These are phyloP conservation scores for Okamejei kenojei DNA, from an alignment of 2,797 vertebrate species.

Conservation along the genomic window DNA sequence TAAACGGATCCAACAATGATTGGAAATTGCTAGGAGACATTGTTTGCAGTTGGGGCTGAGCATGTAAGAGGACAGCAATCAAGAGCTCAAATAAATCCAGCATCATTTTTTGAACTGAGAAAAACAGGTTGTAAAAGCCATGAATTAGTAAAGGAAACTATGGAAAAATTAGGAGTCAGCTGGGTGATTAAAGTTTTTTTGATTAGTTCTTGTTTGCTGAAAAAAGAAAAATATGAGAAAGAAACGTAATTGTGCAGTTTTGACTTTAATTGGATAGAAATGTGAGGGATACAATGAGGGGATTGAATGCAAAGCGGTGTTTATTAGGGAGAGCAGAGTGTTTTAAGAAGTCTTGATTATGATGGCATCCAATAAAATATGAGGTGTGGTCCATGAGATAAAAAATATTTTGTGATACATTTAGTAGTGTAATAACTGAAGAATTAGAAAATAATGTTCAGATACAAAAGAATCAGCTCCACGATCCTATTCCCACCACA, in stretches of 20 bases:
- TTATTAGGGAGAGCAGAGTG: not conserved
- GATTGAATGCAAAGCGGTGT: not conserved
- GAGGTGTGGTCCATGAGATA: not conserved
- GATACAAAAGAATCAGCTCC: not conserved
- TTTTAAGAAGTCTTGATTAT: not conserved
- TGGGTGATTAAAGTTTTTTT: not conserved
- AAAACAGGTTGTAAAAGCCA: not conserved
- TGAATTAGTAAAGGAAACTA: not conserved
- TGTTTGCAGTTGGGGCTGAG: not conserved
- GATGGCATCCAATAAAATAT: not conserved
- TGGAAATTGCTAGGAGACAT: constrained; percentile 8
- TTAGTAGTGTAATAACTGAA: not conserved
- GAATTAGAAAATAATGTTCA: not conserved
- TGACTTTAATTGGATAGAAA: not conserved
- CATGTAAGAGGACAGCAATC: not conserved
- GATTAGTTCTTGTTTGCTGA: not conserved
- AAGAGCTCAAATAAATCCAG: not conserved
- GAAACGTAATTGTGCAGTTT: not conserved
- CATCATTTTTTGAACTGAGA: not conserved
- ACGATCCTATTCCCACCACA: not conserved
- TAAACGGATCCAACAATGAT: not conserved
- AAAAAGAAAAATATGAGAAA: not conserved
- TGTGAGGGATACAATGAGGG: not conserved
- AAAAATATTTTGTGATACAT: not conserved
- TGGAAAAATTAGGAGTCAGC: not conserved